These are phyloP conservation scores for Mormyrops boulengeri DNA, from an alignment of 2,797 vertebrate species.

Conservation along the genomic window DNA sequence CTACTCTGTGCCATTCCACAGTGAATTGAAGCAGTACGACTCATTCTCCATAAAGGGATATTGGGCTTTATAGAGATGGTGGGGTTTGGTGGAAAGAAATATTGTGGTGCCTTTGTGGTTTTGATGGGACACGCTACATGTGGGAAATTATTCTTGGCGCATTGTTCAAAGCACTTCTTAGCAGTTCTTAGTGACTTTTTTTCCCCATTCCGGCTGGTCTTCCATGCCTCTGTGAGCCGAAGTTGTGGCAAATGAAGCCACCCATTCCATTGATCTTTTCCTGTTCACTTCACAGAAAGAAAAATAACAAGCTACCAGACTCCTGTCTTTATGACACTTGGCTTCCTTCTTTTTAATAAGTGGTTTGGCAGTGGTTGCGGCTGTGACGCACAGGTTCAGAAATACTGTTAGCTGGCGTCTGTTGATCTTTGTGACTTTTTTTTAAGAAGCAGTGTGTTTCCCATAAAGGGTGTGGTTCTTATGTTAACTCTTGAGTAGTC, in stretches of 20 bases:
- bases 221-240: conserved; percentile 56
- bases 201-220: conserved; percentile 35
- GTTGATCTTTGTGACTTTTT: conserved; percentile 55
- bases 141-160: conserved; percentile 75
- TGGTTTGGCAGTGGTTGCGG: conserved; percentile 56
- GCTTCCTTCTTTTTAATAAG: conserved; percentile 63
- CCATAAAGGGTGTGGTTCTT: conserved; percentile 48
- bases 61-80: conserved; percentile 6
- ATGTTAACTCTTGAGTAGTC: conserved; percentile 42
- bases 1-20: neutral
- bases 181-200: conserved; percentile 61
- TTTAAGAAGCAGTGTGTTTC: conserved; percentile 57
- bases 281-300: conserved; percentile 67
- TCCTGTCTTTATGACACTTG: conserved; percentile 67
- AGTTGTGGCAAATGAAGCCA: conserved; percentile 60
- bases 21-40: neutral
- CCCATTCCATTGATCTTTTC: conserved; percentile 64
- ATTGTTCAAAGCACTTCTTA: conserved; percentile 51
- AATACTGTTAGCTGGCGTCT: conserved; percentile 61
- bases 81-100: conserved; percentile 32
- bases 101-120: conserved; percentile 51
- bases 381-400: conserved; percentile 57
- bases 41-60: neutral
- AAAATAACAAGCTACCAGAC: conserved; percentile 67
- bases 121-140: conserved; percentile 64